Conservation (phyloP, 1,140 invertebrate species). For the Drosophila aff. region DNA sequence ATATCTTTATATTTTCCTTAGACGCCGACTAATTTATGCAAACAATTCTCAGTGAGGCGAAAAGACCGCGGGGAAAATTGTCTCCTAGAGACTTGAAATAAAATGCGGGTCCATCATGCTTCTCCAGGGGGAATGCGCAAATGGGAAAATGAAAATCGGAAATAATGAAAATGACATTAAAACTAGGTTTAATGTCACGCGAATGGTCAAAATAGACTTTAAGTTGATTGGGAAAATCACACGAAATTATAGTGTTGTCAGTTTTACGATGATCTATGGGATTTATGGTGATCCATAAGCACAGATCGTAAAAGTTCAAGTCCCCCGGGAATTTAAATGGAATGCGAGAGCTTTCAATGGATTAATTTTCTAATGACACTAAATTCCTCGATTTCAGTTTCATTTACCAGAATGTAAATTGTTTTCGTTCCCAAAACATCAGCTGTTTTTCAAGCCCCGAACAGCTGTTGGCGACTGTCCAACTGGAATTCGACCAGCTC, state of each 20-base stretch:
- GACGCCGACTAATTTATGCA: conserved; percentile 73
- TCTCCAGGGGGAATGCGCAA: conserved; percentile 54
- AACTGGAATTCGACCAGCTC: conserved; percentile 27
- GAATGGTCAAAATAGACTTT: conserved; percentile 31
- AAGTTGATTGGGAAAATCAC: conserved; percentile 30
- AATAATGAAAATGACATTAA: conserved; percentile 22
- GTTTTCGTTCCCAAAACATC: not conserved
- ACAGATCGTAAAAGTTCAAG: conserved; percentile 42
- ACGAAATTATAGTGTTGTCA: conserved; percentile 28
- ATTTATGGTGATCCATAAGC: conserved; percentile 6
- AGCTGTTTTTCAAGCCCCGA: not conserved
- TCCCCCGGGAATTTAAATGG: conserved; percentile 2
- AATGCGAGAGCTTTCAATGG: conserved; percentile 29
- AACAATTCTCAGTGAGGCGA: conserved; percentile 74
- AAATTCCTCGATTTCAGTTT: conserved; percentile 3
- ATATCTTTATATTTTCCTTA: conserved; percentile 38
- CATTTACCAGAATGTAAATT: not conserved
- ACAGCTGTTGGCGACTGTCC: conserved; percentile 27
- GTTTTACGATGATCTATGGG: conserved; percentile 45
- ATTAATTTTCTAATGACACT: conserved; percentile 14
- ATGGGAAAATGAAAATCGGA: conserved; percentile 14
- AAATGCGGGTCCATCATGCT: conserved; percentile 14
- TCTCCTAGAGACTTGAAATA: conserved; percentile 25
- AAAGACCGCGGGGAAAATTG: conserved; percentile 18
- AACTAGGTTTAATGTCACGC: conserved; percentile 31